Evolutionary conservation across 2,888 invertebrate genomes (phyloP).

Genomic region (Parnassius orleans): DNA sequence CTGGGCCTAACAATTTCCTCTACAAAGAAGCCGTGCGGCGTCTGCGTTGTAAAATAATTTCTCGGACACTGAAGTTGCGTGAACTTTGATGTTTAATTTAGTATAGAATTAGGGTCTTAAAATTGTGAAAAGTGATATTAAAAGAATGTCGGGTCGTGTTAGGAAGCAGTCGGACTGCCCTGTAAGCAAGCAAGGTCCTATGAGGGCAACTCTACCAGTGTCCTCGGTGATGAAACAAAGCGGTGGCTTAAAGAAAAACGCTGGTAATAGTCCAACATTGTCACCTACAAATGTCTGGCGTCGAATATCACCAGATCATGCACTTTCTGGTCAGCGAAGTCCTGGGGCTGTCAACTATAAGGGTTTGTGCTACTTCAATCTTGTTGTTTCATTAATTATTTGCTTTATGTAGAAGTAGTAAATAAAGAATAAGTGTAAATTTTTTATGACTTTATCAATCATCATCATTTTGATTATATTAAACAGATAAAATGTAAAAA

Average conservation of each 20-base stretch:
- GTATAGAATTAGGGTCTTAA: slow-evolving; percentile 44
- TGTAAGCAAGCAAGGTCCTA: slow-evolving; percentile 82
- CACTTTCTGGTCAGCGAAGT: slow-evolving; percentile 86
- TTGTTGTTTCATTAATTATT: no score
- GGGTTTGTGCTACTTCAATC: slow-evolving; percentile 65
- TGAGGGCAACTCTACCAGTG: slow-evolving; percentile 89
- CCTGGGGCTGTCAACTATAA: slow-evolving; percentile 87
- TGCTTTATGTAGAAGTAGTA: no score
- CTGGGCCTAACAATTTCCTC: slow-evolving; percentile 54
- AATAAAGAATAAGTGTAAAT: no score
- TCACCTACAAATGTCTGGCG: slow-evolving; percentile 86
- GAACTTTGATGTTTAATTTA: slow-evolving; percentile 41
- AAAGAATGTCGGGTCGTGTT: slow-evolving; percentile 81
- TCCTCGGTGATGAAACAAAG: slow-evolving; percentile 86
- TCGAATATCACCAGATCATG: slow-evolving; percentile 85
- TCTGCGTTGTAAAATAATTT: slow-evolving; percentile 61
- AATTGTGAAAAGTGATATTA: slow-evolving; percentile 36
- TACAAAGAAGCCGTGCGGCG: slow-evolving; percentile 74
- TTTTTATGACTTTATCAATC: no score
- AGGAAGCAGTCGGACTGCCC: slow-evolving; percentile 86
- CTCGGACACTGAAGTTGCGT: slow-evolving; percentile 46
- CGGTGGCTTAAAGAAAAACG: slow-evolving; percentile 81
- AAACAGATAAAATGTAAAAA: no score
- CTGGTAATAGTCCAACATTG: slow-evolving; percentile 83
- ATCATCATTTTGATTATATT: no score